Evolutionary conservation across 2,113 vertebrate species (phyloP), one percentile per base, ranked within the genome.

Genomic region (Hippocampus comes): DNA sequence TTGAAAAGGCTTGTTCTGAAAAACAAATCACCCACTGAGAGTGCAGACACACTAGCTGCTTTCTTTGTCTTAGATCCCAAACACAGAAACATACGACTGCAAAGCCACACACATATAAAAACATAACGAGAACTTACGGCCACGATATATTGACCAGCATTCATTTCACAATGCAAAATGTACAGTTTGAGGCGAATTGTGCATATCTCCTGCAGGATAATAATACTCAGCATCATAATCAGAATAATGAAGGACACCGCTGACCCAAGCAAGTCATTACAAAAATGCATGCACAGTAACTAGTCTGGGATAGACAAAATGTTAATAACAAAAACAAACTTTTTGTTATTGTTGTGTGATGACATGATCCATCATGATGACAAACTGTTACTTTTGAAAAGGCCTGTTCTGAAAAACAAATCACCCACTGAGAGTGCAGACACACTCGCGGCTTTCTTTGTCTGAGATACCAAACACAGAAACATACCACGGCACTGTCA

Each of bases 361-460:
- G 63, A 64, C 63, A 64, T 23, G 38, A 64, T 23, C 38, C 21
- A 15, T 15, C 21, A 64, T 15, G 21, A 43, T 14, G 63, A 42
- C 59, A 61, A 75, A 84, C 81, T 81, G 46, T 76, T 78, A 25
- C 61, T 46, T 69, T 69, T 77, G 55, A 49, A 55, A 10, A 68
- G 60, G 55, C 51, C 68, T 84, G 72, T 82, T 67, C 72, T 74
- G 71, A 69, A 80, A 59, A 75, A 72, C 70, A 71, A 63, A 53
- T 71, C 67, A 71, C 67, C 57, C 67, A 48, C 68, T 74, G 68
- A 70, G 70, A 46, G 21, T 66, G 30, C 51, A 72, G 72, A 43
- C 53, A 66, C 25, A 66, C 67, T 51, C 27, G 41, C 46, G 70
- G 76, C 73, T 53, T 63, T 67, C 20, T 74, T 68, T 64, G n/a